Evolutionary conservation across 1,140 invertebrate species (phyloP).

Genomic region (Bicyclus anynana): DNA sequence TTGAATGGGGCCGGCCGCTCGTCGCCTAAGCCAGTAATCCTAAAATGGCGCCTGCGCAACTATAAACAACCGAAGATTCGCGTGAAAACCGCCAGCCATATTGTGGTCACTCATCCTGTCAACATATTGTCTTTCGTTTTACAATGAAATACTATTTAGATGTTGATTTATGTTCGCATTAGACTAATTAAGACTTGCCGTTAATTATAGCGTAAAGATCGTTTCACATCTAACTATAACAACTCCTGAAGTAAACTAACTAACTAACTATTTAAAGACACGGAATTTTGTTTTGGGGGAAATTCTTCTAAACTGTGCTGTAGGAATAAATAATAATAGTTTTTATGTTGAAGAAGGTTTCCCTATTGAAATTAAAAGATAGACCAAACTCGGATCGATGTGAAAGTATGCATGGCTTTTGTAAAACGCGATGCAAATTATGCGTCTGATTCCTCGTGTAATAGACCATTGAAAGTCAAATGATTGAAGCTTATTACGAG

Average conservation of each 20-base stretch:
- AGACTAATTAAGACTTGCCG: slow-evolving; percentile 61
- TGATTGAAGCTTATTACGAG: slow-evolving; percentile 31
- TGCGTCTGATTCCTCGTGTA: slow-evolving; percentile 18
- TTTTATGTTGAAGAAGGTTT: too few relatives aligned
- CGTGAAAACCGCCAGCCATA: slow-evolving; percentile 60
- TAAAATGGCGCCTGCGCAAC: slow-evolving; percentile 62
- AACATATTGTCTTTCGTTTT: slow-evolving; percentile 65
- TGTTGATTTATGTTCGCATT: slow-evolving; percentile 59
- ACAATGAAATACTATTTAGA: slow-evolving; percentile 63
- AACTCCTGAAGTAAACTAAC: too few relatives aligned
- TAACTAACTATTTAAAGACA: too few relatives aligned
- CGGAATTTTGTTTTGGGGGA: too few relatives aligned
- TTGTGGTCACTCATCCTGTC: slow-evolving; percentile 67
- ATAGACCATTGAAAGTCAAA: slow-evolving; percentile 29
- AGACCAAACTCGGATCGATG: not conserved
- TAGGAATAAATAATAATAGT: too few relatives aligned
- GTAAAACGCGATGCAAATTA: slow-evolving; percentile 23
- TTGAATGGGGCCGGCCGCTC: slow-evolving; percentile 62
- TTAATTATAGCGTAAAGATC: slow-evolving; percentile 42
- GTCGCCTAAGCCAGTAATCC: slow-evolving; percentile 65
- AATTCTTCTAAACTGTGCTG: too few relatives aligned
- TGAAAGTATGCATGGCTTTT: slow-evolving; percentile 19
- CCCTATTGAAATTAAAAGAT: not conserved
- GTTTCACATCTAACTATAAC: not conserved
- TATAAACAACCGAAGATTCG: slow-evolving; percentile 66